phyloP scores from a whole-genome alignment of 2,113 vertebrate species.

The Rhynchomys soricoides region DNA sequence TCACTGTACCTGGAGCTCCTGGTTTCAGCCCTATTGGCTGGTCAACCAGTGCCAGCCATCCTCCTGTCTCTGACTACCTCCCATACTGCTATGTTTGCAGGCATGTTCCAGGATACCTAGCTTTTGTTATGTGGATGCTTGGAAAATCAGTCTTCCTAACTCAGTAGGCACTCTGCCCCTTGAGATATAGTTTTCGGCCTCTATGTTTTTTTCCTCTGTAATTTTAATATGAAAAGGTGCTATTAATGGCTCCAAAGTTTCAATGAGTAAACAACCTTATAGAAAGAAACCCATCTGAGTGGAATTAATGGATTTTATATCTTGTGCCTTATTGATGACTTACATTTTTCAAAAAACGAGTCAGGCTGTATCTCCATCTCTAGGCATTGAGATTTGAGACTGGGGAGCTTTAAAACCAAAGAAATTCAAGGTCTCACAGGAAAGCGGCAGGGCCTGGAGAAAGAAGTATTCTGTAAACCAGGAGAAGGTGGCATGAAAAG shows the following conservation, averaged over 20 bases:
- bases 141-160: neutral
- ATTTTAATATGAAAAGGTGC: neutral
- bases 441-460: neutral
- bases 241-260: neutral
- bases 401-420: neutral
- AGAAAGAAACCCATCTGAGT: neutral
- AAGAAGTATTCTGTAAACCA: neutral
- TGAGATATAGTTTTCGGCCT: neutral
- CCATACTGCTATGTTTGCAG: neutral
- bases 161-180: neutral
- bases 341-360: neutral
- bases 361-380: no score
- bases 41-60: neutral
- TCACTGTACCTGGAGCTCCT: neutral
- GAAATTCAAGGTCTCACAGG: fast-evolving
- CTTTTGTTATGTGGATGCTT: neutral
- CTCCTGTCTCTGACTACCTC: neutral
- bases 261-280: neutral
- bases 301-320: conserved; percentile 40
- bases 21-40: neutral
- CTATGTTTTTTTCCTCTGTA: neutral
- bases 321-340: neutral
- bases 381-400: neutral
- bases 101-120: neutral
- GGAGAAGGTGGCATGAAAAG: neutral